Evolutionary conservation across 1,140 invertebrate genomes (phyloP).

Genomic region (Antheraea mylitta): DNA sequence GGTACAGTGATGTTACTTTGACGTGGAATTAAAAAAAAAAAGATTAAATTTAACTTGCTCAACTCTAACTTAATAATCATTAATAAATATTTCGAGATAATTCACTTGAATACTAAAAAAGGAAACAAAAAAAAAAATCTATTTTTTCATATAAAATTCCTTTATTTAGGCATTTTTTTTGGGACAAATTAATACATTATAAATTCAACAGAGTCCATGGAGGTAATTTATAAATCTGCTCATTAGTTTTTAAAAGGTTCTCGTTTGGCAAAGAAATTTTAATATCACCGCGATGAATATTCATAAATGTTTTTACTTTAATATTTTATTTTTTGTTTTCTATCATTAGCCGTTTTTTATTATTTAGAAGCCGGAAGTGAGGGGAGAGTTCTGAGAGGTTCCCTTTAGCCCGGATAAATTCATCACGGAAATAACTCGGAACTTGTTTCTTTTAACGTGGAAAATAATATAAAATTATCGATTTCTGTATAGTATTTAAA

Average conservation of each 20-base stretch:
- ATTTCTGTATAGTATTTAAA: background rate
- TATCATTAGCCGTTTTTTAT: slow-evolving; percentile 16
- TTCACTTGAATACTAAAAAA: too few relatives aligned
- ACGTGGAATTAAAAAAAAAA: too few relatives aligned
- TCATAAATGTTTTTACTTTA: slow-evolving; percentile 24
- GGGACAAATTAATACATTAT: too few relatives aligned
- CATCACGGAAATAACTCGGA: background rate
- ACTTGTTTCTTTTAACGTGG: background rate
- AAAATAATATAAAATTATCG: background rate
- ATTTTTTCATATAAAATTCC: too few relatives aligned
- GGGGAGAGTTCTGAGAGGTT: slow-evolving; percentile 18
- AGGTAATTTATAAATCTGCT: slow-evolving; percentile 1
- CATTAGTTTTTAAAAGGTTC: background rate
- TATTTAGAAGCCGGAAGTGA: slow-evolving; percentile 19
- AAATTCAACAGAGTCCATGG: background rate
- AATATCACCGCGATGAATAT: slow-evolving; percentile 27
- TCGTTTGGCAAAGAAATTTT: slow-evolving; percentile 2
- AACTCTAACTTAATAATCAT: too few relatives aligned
- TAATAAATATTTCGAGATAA: too few relatives aligned
- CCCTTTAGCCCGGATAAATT: background rate
- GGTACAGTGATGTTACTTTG: too few relatives aligned
- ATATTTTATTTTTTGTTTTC: slow-evolving; percentile 22
- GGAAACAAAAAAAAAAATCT: too few relatives aligned
- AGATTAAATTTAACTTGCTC: too few relatives aligned
- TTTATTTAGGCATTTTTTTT: too few relatives aligned